A percentile compares a stretch with the other conserved stretches of the same genome.
phyloP scores from a whole-genome alignment of 2,797 vertebrate genomes.

The Ispidina lecontei region DNA sequence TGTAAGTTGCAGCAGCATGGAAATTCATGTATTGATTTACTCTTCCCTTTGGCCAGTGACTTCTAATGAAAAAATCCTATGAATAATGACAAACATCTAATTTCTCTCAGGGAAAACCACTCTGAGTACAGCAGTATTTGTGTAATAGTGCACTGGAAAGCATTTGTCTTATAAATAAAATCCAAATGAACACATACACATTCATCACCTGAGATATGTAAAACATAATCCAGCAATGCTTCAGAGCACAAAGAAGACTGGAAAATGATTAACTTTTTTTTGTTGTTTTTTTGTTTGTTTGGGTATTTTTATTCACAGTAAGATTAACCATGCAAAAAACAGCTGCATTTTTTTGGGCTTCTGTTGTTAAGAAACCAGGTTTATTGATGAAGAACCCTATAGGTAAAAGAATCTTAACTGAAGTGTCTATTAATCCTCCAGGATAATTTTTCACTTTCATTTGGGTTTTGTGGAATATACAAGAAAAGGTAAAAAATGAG shows the following conservation, averaged over 20 bases:
- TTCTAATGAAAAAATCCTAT: background rate
- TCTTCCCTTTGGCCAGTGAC: background rate
- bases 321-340: background rate
- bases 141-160: background rate
- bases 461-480: background rate
- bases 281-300: background rate
- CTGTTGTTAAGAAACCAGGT: background rate
- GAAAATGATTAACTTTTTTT: background rate
- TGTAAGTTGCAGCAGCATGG: background rate
- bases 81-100: background rate
- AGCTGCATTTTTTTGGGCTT: background rate
- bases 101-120: background rate
- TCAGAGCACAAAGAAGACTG: background rate
- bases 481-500: background rate
- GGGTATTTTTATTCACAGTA: background rate
- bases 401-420: background rate
- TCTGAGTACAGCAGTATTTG: background rate
- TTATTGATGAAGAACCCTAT: background rate
- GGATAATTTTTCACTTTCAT: background rate
- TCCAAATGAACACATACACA: background rate
- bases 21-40: background rate
- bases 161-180: conserved; percentile 11
- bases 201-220: conserved; percentile 2
- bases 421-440: background rate
- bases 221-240: background rate